A percentile compares a stretch with the other conserved stretches of the same genome.
These are phyloP conservation scores for Hucho hucho DNA, from an alignment of 2,113 vertebrate species.

Conservation along the genomic window DNA sequence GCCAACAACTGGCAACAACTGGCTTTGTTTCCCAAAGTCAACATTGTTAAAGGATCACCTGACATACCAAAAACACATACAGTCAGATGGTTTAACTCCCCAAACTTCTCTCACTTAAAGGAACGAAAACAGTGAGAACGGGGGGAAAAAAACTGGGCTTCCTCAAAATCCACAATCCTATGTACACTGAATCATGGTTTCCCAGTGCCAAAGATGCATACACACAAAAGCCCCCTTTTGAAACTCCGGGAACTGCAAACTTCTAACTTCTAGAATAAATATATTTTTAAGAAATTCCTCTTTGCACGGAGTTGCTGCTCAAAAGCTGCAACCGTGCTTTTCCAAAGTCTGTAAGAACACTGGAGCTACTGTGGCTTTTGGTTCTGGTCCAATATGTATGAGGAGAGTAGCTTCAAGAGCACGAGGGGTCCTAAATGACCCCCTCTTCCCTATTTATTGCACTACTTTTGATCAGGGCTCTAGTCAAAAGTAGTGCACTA, in stretches of 20 bases:
- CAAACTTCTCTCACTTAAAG: neutral
- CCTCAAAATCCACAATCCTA: neutral
- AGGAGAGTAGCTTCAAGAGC: slow-evolving; percentile 38
- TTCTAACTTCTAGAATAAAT: neutral
- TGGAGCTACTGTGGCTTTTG: slow-evolving; percentile 20
- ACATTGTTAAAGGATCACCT: neutral
- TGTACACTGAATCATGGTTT: neutral
- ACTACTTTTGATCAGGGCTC: too few relatives aligned
- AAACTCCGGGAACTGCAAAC: slow-evolving; percentile 6
- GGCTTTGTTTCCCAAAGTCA: neutral
- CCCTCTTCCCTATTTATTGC: neutral
- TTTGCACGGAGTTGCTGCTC: slow-evolving; percentile 10
- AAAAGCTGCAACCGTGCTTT: slow-evolving; percentile 12
- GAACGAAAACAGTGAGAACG: neutral
- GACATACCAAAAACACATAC: neutral
- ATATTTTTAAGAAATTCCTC: neutral
- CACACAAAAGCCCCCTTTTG: slow-evolving; percentile 6
- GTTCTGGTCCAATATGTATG: slow-evolving; percentile 45
- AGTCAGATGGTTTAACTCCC: neutral
- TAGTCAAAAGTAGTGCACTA: too few relatives aligned
- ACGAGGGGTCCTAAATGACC: neutral
- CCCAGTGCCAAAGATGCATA: neutral
- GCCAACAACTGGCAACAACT: neutral
- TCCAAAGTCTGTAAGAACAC: slow-evolving; percentile 23
- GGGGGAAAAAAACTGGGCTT: neutral